Evolutionary conservation across 2,888 invertebrate genomes (phyloP), one percentile per base, ranked within the genome.

Genomic region (Hetaerina titia): DNA sequence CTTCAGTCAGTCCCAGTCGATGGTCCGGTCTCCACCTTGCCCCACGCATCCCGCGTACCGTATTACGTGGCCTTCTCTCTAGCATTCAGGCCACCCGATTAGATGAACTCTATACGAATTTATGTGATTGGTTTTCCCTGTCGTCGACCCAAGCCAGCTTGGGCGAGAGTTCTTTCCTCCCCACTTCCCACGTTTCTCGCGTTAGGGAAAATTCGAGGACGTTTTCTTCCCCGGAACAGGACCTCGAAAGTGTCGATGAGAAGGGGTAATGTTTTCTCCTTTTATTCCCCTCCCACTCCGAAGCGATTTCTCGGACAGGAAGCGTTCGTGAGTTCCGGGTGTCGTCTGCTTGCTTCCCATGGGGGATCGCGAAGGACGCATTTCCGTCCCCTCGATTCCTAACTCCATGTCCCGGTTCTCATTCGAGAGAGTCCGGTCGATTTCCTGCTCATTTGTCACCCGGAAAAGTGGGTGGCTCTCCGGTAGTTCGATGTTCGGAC

Each of bases 291-390:
- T 45, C 17, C 60, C 6, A 0, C 60, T 17, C 17, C 17, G 25
- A 11, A 31, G 31, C 31, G 81, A 81, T 31, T 81, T 25, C 81
- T 11, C 31, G 81, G 81, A 81, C 31, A 81, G 81, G 81, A 81
- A 81, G 81, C 81, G 81, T 81, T 81, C 31, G 25, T 17, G 8
- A 81, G 81, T 81, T 81, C 81, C 81, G 81, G 81, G 81, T 81
- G 81, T 81, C 81, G 81, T 81, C 81, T 31, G 25, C 81, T 81
- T 81, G 45, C 45, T 45, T 31, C 81, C 25, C 11, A 22, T 15
- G 25, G 25, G 74, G 31, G 81, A 45, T 45, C 45, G 45, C 45
- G 45, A 45, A 45, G 45, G 45, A 45, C 45, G n/a, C 81, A 81
- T 81, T 81, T 81, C 81, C 81, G 25, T 15, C 31, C 81, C 22